A percentile compares a stretch with the other conserved stretches of the same genome.
phyloP scores from a whole-genome alignment of 2,797 vertebrate species.

The Anabacerthia variegaticeps region DNA sequence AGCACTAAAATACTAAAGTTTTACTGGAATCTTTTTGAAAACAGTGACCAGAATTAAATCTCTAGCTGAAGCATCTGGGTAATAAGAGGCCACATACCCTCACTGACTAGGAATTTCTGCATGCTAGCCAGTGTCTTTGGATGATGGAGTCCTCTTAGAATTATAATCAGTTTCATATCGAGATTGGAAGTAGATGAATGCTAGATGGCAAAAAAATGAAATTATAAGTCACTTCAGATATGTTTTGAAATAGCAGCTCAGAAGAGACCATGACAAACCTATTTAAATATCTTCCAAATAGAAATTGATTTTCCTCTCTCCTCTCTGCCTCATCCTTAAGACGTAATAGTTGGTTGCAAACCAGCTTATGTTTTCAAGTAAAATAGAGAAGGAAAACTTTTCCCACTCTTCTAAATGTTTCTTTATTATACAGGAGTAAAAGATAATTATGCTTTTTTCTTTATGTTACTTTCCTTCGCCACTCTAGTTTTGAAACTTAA shows the following conservation, averaged over 20 bases:
- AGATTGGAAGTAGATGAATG: not conserved
- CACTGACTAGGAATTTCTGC: not conserved
- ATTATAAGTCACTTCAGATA: not conserved
- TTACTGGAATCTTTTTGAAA: not conserved
- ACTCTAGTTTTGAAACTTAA: not conserved
- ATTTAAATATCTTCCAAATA: not conserved
- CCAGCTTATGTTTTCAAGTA: not conserved
- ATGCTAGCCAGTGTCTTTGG: not conserved
- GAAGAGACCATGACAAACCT: not conserved
- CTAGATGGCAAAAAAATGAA: not conserved
- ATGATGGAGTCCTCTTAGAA: not conserved
- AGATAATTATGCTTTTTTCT: not conserved
- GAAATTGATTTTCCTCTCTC: conserved; percentile 3
- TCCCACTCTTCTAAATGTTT: not conserved
- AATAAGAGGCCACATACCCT: not conserved
- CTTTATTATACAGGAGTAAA: not conserved
- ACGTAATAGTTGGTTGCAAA: not conserved
- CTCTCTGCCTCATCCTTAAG: not conserved
- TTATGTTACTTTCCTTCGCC: not conserved
- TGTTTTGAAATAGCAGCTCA: not conserved
- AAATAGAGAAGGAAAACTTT: not conserved
- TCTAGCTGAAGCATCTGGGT: not conserved
- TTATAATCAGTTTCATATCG: not conserved
- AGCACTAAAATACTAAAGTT: not conserved
- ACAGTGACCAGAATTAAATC: not conserved